phyloP scores from a whole-genome alignment of 1,140 invertebrate species.

The Stenopsyche tienmushanensis region DNA sequence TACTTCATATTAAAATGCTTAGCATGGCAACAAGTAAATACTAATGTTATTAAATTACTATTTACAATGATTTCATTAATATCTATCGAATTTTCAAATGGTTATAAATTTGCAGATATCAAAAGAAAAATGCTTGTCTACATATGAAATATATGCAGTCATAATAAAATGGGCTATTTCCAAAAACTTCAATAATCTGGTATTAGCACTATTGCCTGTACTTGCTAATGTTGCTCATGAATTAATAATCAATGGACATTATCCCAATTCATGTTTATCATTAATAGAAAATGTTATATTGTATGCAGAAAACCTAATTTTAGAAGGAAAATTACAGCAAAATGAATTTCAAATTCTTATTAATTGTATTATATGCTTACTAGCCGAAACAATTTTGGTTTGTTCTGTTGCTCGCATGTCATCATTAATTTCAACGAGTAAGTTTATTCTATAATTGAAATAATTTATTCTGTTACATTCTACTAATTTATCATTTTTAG shows the following conservation, averaged over 20 bases:
- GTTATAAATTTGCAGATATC: background rate
- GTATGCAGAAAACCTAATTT: background rate
- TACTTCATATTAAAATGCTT: constrained; percentile 12
- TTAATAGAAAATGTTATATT: background rate
- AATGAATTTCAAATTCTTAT: background rate
- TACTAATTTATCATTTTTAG: constrained; percentile 10
- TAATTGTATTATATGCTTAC: background rate
- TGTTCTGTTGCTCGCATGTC: constrained; percentile 10
- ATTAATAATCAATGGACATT: background rate
- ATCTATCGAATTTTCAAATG: background rate
- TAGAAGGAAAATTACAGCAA: background rate
- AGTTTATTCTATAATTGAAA: background rate
- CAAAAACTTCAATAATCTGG: background rate
- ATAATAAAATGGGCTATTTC: background rate
- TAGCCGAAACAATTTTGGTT: constrained; percentile 9
- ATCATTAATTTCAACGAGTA: background rate
- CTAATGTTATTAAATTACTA: constrained; percentile 7
- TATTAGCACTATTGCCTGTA: background rate
- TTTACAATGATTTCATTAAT: constrained; percentile 3
- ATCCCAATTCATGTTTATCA: constrained; percentile 9
- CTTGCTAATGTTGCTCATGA: constrained; percentile 1
- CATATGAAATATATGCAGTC: background rate
- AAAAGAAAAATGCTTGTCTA: background rate
- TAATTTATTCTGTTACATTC: background rate
- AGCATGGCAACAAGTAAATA: constrained; percentile 19